Percentiles rank a stretch among this genome's conserved stretches.
These are phyloP conservation scores for Andrena bicolor DNA, from an alignment of 2,888 invertebrate genomes.

Conservation along the genomic window DNA sequence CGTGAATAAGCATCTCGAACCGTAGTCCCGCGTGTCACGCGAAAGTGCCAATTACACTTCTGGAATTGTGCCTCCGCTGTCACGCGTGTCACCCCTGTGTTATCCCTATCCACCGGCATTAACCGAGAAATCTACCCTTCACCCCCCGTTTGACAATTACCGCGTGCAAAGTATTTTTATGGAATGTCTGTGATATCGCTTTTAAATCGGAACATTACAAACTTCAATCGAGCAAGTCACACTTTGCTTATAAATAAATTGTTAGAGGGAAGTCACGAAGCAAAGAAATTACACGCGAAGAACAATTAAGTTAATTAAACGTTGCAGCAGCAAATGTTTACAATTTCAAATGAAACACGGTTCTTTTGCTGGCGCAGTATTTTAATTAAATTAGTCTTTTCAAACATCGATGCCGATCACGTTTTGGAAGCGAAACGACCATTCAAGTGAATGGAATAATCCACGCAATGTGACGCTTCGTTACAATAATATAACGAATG, in stretches of 20 bases:
- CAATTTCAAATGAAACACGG: not conserved
- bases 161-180: not conserved
- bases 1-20: slow-evolving; percentile 36
- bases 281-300: too few species aligned
- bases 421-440: not conserved
- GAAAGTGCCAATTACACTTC: slow-evolving; percentile 52
- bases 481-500: slow-evolving; percentile 7
- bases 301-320: slow-evolving; percentile 14
- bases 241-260: too few species aligned
- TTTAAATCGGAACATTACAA: too few species aligned
- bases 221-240: too few species aligned
- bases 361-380: not conserved
- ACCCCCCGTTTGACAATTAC: not conserved
- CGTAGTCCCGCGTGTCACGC: slow-evolving; percentile 21
- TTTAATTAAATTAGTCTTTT: slow-evolving; percentile 40
- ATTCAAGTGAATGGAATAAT: slow-evolving; percentile 26
- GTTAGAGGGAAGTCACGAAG: too few species aligned
- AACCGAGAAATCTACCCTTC: not conserved
- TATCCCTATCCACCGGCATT: not conserved
- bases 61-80: slow-evolving; percentile 18
- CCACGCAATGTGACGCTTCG: not conserved
- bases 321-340: not conserved
- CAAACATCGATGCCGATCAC: slow-evolving; percentile 12
- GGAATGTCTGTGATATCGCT: not conserved
- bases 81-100: not conserved